A percentile compares a stretch with the other conserved stretches of the same genome.
phyloP scores from a whole-genome alignment of 2,888 invertebrate species.

The Syrphus vitripennis region DNA sequence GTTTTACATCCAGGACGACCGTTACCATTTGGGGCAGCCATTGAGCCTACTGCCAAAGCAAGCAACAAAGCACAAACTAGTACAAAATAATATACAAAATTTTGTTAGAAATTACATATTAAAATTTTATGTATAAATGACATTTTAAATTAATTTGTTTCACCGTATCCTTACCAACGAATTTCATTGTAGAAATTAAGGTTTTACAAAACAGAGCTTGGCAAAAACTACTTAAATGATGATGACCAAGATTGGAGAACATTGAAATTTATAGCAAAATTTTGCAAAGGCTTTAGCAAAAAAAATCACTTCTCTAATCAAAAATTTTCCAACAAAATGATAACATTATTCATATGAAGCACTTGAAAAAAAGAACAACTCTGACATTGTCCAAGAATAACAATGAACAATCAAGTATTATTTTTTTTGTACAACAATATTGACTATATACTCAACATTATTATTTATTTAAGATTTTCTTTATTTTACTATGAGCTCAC shows the following conservation, averaged over 20 bases:
- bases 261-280: conserved; percentile 38
- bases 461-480: not conserved
- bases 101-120: not conserved
- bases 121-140: too few species aligned
- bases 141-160: not conserved
- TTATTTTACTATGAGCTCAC: not conserved
- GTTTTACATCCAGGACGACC: conserved; percentile 76
- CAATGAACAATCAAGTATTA: not conserved
- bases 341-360: not conserved
- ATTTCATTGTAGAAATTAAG: conserved; percentile 18
- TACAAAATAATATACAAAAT: not conserved
- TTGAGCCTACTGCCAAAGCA: conserved; percentile 61
- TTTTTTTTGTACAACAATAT: too few species aligned
- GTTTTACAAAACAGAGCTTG: not conserved
- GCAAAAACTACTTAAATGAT: conserved; percentile 9
- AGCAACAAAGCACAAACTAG: conserved; percentile 58
- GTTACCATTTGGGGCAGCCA: conserved; percentile 62
- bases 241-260: not conserved
- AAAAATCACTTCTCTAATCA: not conserved
- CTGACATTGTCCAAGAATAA: conserved; percentile 21
- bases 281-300: not conserved
- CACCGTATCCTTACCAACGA: conserved; percentile 16
- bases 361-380: conserved; percentile 19
- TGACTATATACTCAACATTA: too few species aligned
- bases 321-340: not conserved